Evolutionary conservation across 2,888 invertebrate species (phyloP).

Genomic region (Eupsilia transversa): DNA sequence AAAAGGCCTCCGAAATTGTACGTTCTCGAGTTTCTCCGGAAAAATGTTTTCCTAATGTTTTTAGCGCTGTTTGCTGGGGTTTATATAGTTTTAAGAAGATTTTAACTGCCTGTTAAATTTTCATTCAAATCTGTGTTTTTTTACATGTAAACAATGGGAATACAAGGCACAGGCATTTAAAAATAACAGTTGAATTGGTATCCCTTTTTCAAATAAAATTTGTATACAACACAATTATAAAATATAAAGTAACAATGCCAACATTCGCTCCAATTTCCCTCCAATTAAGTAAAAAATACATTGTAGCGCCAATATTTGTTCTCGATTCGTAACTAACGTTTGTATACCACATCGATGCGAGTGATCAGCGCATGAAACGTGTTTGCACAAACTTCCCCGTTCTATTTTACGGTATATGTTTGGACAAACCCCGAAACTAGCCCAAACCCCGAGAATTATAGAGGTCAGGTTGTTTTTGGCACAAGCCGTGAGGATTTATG

Average conservation of each 20-base stretch:
- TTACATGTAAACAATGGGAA: background rate
- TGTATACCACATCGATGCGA: slow-evolving; percentile 70
- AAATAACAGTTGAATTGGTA: background rate
- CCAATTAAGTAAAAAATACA: slow-evolving; percentile 47
- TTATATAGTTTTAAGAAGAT: slow-evolving; percentile 14
- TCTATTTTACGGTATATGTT: slow-evolving; percentile 73
- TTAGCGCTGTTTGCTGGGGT: slow-evolving; percentile 15
- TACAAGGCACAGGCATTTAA: background rate
- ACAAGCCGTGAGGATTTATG: slow-evolving; percentile 84
- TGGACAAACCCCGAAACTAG: slow-evolving; percentile 76
- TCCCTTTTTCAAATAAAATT: slow-evolving; percentile 6
- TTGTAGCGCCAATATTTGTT: slow-evolving; percentile 43
- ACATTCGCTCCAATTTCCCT: slow-evolving; percentile 24
- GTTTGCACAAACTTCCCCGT: slow-evolving; percentile 75
- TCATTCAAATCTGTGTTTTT: slow-evolving; percentile 7
- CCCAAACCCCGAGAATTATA: slow-evolving; percentile 73
- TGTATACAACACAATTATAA: slow-evolving; percentile 11
- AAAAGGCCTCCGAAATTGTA: slow-evolving; percentile 43
- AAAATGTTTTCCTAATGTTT: slow-evolving; percentile 9
- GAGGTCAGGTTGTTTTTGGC: slow-evolving; percentile 83
- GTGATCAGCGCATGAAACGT: slow-evolving; percentile 73
- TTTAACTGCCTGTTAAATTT: slow-evolving; percentile 28
- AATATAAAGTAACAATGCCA: slow-evolving; percentile 15
- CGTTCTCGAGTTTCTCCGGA: slow-evolving; percentile 19
- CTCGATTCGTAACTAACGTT: slow-evolving; percentile 60